These are phyloP conservation scores for Catocala fraxini DNA, from an alignment of 2,888 invertebrate genomes.

Conservation along the genomic window DNA sequence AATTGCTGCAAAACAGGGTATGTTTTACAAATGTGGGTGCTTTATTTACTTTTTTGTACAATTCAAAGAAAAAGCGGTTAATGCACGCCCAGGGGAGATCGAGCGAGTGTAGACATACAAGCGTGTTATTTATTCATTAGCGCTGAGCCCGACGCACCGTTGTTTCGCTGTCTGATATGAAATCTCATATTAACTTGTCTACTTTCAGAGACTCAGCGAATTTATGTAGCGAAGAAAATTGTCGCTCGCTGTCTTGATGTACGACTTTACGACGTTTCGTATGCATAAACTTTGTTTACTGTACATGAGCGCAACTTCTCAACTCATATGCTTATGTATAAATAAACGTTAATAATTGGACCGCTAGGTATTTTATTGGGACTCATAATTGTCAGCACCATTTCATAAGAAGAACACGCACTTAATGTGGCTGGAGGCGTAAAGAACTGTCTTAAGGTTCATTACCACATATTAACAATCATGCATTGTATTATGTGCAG, in stretches of 20 bases:
- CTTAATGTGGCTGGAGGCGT: background rate
- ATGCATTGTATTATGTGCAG: background rate
- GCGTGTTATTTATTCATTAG: constrained; percentile 69
- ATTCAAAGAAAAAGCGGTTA: constrained; percentile 41
- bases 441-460: background rate
- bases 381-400: constrained; percentile 16
- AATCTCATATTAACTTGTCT: constrained; percentile 78
- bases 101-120: constrained; percentile 56
- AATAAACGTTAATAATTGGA: constrained; percentile 44
- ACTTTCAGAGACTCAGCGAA: constrained; percentile 67
- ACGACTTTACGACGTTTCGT: constrained; percentile 61
- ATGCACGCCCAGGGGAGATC: constrained; percentile 49
- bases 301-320: constrained; percentile 34
- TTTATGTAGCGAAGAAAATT: constrained; percentile 75
- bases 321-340: constrained; percentile 30
- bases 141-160: constrained; percentile 52
- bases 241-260: constrained; percentile 64
- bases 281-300: constrained; percentile 59
- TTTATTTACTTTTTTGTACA: constrained; percentile 37
- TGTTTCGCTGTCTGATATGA: constrained; percentile 65
- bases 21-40: constrained; percentile 23
- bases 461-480: background rate
- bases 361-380: constrained; percentile 20
- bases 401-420: constrained; percentile 2
- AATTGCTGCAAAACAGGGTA: constrained; percentile 27